Evolutionary conservation across 2,113 vertebrate species (phyloP).

Genomic region (Phalacrocorax pelagicus): DNA sequence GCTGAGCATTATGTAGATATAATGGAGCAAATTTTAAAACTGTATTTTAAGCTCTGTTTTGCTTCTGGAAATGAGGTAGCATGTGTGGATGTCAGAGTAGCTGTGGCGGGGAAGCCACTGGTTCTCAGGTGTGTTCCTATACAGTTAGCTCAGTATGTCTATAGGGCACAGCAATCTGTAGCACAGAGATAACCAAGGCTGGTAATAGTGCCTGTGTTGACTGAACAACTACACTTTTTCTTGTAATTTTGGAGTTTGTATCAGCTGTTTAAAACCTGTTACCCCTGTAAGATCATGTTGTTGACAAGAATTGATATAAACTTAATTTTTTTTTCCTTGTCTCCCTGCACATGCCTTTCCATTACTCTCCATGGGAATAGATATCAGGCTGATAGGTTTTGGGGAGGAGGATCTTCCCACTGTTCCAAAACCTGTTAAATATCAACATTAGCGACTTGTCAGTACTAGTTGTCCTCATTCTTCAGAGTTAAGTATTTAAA

Average conservation of each 20-base stretch:
- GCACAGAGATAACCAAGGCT: background rate
- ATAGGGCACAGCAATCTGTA: background rate
- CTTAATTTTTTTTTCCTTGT: background rate
- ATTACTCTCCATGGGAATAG: background rate
- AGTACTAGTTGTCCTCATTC: background rate
- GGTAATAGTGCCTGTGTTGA: background rate
- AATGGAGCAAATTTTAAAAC: background rate
- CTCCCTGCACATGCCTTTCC: background rate
- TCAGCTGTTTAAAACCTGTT: background rate
- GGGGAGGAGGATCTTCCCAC: background rate
- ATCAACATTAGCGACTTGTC: background rate
- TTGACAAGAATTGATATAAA: background rate
- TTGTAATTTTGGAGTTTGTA: background rate
- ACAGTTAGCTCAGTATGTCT: background rate
- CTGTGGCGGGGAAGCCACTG: background rate
- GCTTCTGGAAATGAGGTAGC: background rate
- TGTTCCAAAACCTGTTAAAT: background rate
- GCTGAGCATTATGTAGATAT: background rate
- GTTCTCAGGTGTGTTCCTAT: background rate
- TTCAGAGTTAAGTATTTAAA: slow-evolving; percentile 21
- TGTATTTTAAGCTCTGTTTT: background rate
- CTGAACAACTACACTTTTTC: background rate
- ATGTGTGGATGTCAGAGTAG: background rate
- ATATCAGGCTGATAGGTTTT: background rate
- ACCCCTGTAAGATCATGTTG: background rate